Conservation (phyloP, 92 coral and sea anemone genomes). For the Galaxea fascicularis region DNA sequence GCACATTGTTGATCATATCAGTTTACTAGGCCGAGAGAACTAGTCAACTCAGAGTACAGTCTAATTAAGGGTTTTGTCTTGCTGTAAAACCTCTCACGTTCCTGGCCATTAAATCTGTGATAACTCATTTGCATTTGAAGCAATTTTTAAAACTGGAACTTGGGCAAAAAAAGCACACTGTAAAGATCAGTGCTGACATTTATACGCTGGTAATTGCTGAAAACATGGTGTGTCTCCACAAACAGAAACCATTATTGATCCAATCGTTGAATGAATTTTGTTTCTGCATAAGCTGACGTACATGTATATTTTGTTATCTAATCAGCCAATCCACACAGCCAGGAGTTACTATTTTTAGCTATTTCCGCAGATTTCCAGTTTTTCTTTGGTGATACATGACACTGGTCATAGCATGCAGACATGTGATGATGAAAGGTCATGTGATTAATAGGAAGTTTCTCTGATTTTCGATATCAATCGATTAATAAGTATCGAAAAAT, state of each 20-base stretch:
- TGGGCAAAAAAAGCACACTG: neutral
- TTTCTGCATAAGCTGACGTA: neutral
- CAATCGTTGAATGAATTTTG: no score
- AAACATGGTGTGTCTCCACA: neutral
- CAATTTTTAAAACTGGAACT: neutral
- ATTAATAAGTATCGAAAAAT: no score
- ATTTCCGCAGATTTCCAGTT: conserved; percentile 1
- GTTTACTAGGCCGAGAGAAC: conserved; percentile 15
- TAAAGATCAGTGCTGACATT: neutral
- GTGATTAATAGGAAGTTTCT: neutral
- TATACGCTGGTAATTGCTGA: neutral
- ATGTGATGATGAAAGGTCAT: neutral
- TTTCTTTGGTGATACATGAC: no score
- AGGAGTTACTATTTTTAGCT: conserved; percentile 8
- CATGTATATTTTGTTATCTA: neutral
- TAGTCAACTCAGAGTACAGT: neutral
- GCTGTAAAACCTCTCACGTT: neutral
- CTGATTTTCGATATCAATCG: no score
- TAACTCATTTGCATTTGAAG: no score
- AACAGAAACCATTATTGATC: neutral
- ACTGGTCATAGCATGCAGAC: conserved; percentile 6
- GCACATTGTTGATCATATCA: conserved; percentile 7
- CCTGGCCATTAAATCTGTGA: neutral
- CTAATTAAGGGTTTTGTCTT: neutral
- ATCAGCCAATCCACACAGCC: neutral